phyloP scores from a whole-genome alignment of 2,888 invertebrate genomes.

The Yponomeuta evonymella region DNA sequence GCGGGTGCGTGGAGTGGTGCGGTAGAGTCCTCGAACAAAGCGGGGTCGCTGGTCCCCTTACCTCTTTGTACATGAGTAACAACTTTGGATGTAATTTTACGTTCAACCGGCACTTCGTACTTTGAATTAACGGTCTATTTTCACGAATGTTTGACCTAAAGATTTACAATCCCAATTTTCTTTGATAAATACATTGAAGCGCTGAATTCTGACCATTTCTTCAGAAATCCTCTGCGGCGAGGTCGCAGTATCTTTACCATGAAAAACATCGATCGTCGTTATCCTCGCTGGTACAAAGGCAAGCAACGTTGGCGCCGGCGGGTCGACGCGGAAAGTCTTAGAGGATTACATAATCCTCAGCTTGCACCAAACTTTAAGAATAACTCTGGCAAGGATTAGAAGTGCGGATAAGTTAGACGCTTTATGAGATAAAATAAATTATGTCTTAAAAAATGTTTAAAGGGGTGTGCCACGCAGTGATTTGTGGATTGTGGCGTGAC shows the following conservation, averaged over 20 bases:
- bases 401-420: slow-evolving; percentile 54
- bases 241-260: not conserved
- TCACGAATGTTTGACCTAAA: not conserved
- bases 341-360: slow-evolving; percentile 49
- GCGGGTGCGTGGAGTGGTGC: slow-evolving; percentile 41
- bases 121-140: not conserved
- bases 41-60: slow-evolving; percentile 38
- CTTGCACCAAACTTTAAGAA: slow-evolving; percentile 57
- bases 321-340: slow-evolving; percentile 44
- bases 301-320: slow-evolving; percentile 33
- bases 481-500: slow-evolving; percentile 42
- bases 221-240: not conserved
- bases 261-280: slow-evolving; percentile 28
- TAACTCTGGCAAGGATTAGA: slow-evolving; percentile 60
- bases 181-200: not conserved
- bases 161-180: too few relatives aligned
- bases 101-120: not conserved
- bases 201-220: not conserved
- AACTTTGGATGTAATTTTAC: slow-evolving; percentile 36
- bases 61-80: slow-evolving; percentile 34
- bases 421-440: slow-evolving; percentile 48
- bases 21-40: slow-evolving; percentile 56
- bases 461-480: slow-evolving; percentile 31
- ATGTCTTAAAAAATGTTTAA: slow-evolving; percentile 45
- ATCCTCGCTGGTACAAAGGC: slow-evolving; percentile 8